phyloP scores from a whole-genome alignment of 2,113 vertebrate genomes.

The Monopterus albus region DNA sequence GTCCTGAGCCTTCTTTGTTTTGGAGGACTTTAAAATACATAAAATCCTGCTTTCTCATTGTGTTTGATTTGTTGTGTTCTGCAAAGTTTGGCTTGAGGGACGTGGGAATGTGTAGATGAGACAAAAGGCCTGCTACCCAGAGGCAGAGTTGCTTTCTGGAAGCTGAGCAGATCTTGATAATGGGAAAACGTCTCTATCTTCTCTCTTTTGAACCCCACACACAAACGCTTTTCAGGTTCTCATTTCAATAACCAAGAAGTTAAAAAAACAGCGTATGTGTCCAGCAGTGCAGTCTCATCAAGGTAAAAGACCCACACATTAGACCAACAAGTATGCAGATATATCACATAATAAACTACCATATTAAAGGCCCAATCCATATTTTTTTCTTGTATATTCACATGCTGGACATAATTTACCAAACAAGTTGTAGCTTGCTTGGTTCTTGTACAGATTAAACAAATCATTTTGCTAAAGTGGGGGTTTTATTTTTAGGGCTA shows the following conservation, averaged over 20 bases:
- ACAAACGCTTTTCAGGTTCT: not conserved
- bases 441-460: not conserved
- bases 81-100: not conserved
- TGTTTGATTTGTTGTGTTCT: slow-evolving; percentile 46
- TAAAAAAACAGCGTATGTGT: too few relatives aligned
- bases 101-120: slow-evolving; percentile 27
- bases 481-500: not conserved
- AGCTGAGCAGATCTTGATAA: slow-evolving; percentile 37
- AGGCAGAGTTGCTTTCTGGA: slow-evolving; percentile 45
- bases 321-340: not conserved
- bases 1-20: slow-evolving; percentile 1
- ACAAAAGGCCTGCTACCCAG: not conserved
- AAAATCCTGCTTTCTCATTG: slow-evolving; percentile 70
- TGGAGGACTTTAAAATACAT: not conserved
- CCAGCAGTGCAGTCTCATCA: not conserved
- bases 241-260: not conserved
- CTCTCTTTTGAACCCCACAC: slow-evolving; percentile 23
- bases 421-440: too few relatives aligned
- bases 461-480: not conserved
- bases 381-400: not conserved
- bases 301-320: not conserved
- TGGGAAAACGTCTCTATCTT: slow-evolving; percentile 62
- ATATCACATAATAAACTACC: too few relatives aligned
- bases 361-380: not conserved
- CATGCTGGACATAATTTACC: too few relatives aligned